phyloP scores from a whole-genome alignment of 2,888 invertebrate species.

The Tricholauxania praeusta region DNA sequence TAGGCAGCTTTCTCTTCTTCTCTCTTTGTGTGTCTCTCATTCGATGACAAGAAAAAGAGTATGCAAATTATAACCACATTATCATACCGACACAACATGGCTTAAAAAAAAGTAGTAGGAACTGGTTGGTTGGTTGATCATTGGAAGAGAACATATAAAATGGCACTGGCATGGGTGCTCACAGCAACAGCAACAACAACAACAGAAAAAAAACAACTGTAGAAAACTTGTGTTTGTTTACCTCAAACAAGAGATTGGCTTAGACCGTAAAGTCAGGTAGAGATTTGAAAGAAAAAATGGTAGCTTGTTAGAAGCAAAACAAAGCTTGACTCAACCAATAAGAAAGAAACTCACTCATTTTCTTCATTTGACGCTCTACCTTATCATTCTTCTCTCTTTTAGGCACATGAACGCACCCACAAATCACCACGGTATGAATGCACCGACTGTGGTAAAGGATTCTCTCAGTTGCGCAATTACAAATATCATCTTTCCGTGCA shows the following conservation, averaged over 20 bases:
- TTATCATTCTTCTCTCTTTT: constrained; percentile 12
- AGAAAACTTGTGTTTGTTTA: not conserved
- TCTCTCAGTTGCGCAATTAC: constrained; percentile 86
- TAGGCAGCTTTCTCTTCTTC: not conserved
- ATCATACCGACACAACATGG: too few relatives aligned
- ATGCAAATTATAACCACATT: too few relatives aligned
- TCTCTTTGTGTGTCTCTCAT: not conserved
- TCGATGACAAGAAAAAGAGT: too few relatives aligned
- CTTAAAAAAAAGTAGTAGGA: not conserved
- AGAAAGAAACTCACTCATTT: not conserved
- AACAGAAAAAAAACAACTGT: not conserved
- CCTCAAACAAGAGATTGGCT: constrained; percentile 7
- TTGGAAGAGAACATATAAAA: not conserved
- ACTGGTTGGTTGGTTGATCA: constrained; percentile 21
- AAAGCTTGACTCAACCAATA: not conserved
- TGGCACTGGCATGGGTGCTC: constrained; percentile 26
- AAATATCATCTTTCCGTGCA: constrained; percentile 87
- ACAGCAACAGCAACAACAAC: constrained; percentile 9
- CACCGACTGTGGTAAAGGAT: constrained; percentile 82
- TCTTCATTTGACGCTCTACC: not conserved
- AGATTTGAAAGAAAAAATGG: constrained; percentile 11
- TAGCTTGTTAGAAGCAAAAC: not conserved
- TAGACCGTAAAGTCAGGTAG: not conserved
- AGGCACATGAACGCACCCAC: constrained; percentile 67
- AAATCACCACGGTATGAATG: constrained; percentile 74